Conservation (phyloP, 2,888 invertebrate genomes). For the Cotesia congregata region DNA sequence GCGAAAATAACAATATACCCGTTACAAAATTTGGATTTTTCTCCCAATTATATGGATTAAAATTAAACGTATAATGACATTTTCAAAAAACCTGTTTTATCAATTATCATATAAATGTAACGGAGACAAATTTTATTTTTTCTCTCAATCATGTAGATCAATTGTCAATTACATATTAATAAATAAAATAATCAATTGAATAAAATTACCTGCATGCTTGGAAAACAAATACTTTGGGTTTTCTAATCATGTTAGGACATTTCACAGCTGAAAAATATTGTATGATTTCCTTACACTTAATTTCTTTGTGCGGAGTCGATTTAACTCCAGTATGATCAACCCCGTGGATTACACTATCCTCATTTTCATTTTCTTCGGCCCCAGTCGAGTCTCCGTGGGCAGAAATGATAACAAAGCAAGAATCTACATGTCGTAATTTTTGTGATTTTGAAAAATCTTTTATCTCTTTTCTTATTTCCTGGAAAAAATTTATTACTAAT, state of each 20-base stretch:
- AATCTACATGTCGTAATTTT: slow-evolving; percentile 59
- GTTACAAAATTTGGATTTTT: no score
- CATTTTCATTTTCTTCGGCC: slow-evolving; percentile 53
- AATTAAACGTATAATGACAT: no score
- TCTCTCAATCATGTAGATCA: no score
- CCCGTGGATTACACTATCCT: slow-evolving; percentile 51
- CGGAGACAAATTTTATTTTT: no score
- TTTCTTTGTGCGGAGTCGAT: slow-evolving; percentile 41
- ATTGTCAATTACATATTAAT: neutral
- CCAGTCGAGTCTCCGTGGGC: slow-evolving; percentile 60
- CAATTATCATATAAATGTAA: no score
- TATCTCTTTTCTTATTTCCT: slow-evolving; percentile 57
- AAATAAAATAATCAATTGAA: neutral
- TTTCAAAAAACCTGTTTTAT: no score
- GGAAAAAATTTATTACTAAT: slow-evolving; percentile 15
- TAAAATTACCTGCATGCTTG: slow-evolving; percentile 72
- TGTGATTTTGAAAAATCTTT: slow-evolving; percentile 54
- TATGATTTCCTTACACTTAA: slow-evolving; percentile 58
- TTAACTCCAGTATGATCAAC: neutral
- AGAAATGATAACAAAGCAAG: slow-evolving; percentile 63
- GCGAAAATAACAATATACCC: no score
- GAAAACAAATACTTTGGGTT: slow-evolving; percentile 75
- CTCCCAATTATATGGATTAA: no score
- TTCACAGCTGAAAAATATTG: slow-evolving; percentile 69
- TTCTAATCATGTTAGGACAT: slow-evolving; percentile 71